A percentile compares a stretch with the other conserved stretches of the same genome.
Evolutionary conservation across 2,888 invertebrate genomes (phyloP).

Genomic region (Meiosimyza platycephala): DNA sequence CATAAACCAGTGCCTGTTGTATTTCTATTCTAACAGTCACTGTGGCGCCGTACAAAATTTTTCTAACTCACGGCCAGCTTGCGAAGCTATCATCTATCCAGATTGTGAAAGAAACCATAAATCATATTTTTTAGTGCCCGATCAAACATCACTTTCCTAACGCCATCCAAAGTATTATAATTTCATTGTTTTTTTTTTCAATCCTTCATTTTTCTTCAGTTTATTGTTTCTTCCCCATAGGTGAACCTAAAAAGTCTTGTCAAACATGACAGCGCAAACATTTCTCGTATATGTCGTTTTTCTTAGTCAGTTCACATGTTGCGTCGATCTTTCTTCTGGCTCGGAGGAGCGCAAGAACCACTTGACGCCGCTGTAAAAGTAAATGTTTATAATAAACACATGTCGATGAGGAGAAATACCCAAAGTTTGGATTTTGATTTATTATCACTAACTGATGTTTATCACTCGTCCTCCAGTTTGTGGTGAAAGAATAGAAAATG

Average conservation of each 20-base stretch:
- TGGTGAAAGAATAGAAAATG: not conserved
- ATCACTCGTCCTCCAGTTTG: not conserved
- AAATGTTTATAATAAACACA: constrained; percentile 29
- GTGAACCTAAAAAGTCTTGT: constrained; percentile 19
- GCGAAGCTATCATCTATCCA: not conserved
- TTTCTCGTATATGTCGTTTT: not conserved
- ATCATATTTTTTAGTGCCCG: constrained; percentile 11
- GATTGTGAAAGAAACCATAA: constrained; percentile 1
- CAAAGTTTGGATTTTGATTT: constrained; percentile 12
- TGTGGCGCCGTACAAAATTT: not conserved
- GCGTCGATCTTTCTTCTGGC: not conserved
- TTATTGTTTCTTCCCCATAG: not conserved
- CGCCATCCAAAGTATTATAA: constrained; percentile 19
- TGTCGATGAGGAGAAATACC: not conserved
- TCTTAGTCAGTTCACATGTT: not conserved
- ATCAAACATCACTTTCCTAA: constrained; percentile 21
- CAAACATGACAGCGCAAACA: constrained; percentile 27
- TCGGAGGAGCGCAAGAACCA: not conserved
- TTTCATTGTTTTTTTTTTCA: not conserved
- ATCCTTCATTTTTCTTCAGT: not conserved
- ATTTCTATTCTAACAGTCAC: not conserved
- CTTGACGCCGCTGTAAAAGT: constrained; percentile 19
- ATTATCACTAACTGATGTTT: constrained; percentile 5
- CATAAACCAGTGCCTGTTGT: not conserved
- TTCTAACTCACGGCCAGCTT: not conserved